These are phyloP conservation scores for Molanna angustata DNA, from an alignment of 2,888 invertebrate genomes.

Conservation along the genomic window DNA sequence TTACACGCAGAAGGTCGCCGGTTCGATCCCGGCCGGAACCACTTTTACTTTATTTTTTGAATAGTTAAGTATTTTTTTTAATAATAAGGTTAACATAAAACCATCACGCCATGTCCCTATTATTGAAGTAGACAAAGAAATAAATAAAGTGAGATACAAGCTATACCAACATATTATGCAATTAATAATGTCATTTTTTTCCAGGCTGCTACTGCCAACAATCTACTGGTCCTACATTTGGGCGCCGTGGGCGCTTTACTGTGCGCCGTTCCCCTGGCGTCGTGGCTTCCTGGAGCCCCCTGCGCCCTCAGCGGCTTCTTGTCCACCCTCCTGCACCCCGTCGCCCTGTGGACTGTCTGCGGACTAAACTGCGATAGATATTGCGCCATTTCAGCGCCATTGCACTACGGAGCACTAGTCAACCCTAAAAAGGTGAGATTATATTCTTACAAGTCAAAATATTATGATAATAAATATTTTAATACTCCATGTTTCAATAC, in stretches of 20 bases:
- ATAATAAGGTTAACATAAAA: too few species aligned
- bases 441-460: neutral
- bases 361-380: constrained; percentile 77
- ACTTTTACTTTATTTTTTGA: constrained; percentile 13
- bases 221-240: constrained; percentile 68
- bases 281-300: constrained; percentile 56
- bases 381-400: constrained; percentile 75
- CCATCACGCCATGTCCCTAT: too few species aligned
- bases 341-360: constrained; percentile 77
- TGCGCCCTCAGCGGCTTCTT: constrained; percentile 67
- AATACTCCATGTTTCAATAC: too few species aligned
- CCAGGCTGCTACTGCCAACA: constrained; percentile 66
- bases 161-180: too few species aligned
- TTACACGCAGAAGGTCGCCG: constrained; percentile 75
- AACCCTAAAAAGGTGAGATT: constrained; percentile 62
- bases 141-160: too few species aligned
- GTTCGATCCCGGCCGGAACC: constrained; percentile 68
- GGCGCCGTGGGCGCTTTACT: constrained; percentile 68
- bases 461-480: too few species aligned
- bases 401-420: constrained; percentile 76
- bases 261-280: constrained; percentile 59
- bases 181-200: too few species aligned
- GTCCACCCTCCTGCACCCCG: constrained; percentile 68
- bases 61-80: neutral
- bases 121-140: too few species aligned